Conservation (phyloP, 2,113 vertebrate species). For the Antigone vipio region DNA sequence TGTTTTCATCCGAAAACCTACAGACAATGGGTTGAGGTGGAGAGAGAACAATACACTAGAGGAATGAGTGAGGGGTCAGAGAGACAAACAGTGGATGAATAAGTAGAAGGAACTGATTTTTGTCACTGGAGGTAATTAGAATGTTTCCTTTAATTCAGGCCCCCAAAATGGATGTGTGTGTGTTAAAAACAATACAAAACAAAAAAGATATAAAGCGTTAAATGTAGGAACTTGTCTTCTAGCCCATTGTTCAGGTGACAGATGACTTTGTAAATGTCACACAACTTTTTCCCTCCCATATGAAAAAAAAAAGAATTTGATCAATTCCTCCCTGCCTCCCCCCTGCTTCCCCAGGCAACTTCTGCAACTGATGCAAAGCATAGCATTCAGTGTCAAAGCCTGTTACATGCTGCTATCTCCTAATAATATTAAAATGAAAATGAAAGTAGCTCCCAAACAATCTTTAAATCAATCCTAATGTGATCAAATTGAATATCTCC, state of each 20-base stretch:
- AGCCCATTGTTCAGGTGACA: background rate
- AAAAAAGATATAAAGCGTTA: background rate
- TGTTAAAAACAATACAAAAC: background rate
- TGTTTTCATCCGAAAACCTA: background rate
- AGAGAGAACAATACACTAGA: background rate
- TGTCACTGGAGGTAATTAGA: background rate
- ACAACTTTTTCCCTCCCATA: slow-evolving; percentile 41
- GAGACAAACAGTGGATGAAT: background rate
- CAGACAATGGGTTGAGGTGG: background rate
- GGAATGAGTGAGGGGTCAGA: background rate
- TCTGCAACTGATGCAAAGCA: slow-evolving; percentile 61
- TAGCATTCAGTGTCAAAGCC: slow-evolving; percentile 72
- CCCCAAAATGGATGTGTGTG: background rate
- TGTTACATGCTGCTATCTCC: slow-evolving; percentile 73
- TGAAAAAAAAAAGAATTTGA: slow-evolving; percentile 39
- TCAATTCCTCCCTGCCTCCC: slow-evolving; percentile 52
- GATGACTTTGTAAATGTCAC: slow-evolving; percentile 66
- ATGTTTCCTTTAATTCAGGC: background rate
- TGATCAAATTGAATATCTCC: slow-evolving; percentile 69
- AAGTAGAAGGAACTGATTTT: background rate
- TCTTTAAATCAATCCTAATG: slow-evolving; percentile 76
- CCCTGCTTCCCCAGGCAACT: background rate
- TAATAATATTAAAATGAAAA: slow-evolving; percentile 82
- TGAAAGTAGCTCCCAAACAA: slow-evolving; percentile 75
- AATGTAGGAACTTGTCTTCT: background rate